phyloP scores from a whole-genome alignment of 2,797 vertebrate genomes.

The Eupleurogrammus muticus region DNA sequence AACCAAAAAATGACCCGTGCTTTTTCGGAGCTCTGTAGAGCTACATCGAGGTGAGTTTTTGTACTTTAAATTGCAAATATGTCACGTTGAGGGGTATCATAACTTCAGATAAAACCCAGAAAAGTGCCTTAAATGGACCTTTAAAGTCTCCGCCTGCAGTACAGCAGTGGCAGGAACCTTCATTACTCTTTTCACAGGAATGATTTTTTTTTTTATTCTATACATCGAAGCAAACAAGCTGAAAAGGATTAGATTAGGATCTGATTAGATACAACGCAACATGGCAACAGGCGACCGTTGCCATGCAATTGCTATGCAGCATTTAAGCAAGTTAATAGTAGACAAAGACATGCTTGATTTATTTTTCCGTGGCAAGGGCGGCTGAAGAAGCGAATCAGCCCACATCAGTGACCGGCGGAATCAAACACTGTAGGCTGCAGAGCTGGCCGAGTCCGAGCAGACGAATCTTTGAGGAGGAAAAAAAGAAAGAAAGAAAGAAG shows the following conservation, averaged over 20 bases:
- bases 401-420: conserved; percentile 12
- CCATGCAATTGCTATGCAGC: conserved; percentile 6
- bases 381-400: conserved; percentile 20
- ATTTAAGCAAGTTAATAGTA: neutral
- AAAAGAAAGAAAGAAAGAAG: too few relatives aligned
- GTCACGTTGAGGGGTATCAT: too few relatives aligned
- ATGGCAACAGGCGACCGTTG: conserved; percentile 6
- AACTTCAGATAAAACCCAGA: too few relatives aligned
- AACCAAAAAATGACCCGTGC: too few relatives aligned
- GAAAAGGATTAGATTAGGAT: too few relatives aligned
- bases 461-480: neutral
- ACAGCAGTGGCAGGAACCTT: neutral
- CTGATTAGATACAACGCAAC: neutral
- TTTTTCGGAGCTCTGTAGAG: too few relatives aligned
- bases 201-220: too few relatives aligned
- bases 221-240: too few relatives aligned
- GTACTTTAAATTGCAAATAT: too few relatives aligned
- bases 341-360: conserved; percentile 24
- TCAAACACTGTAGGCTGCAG: conserved; percentile 3
- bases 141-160: too few relatives aligned
- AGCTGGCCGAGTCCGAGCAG: neutral
- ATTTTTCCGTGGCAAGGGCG: conserved; percentile 21
- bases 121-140: too few relatives aligned
- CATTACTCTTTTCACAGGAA: neutral
- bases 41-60: too few relatives aligned